A percentile compares a stretch with the other conserved stretches of the same genome.
phyloP scores from a whole-genome alignment of 2,797 vertebrate genomes.

The Poecilia velifera region DNA sequence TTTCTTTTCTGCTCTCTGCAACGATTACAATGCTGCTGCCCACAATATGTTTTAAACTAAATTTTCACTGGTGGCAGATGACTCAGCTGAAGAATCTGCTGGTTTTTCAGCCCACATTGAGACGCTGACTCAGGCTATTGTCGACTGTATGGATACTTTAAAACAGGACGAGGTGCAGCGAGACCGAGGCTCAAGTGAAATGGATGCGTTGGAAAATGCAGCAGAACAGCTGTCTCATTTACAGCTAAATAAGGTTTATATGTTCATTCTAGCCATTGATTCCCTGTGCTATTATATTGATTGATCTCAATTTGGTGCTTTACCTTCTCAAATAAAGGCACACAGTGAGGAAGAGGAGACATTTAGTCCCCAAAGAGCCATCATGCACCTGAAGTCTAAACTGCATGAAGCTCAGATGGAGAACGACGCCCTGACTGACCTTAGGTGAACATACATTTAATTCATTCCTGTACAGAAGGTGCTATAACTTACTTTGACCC shows the following conservation, averaged over 20 bases:
- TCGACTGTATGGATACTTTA: conserved; percentile 54
- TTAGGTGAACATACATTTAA: conserved; percentile 74
- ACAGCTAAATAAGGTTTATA: conserved; percentile 75
- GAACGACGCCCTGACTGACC: conserved; percentile 73
- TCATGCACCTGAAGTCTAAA: conserved; percentile 78
- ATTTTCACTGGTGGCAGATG: conserved; percentile 48
- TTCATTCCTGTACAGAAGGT: not conserved
- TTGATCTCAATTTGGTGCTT: conserved; percentile 5
- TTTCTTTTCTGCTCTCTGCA: not conserved
- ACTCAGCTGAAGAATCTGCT: conserved; percentile 23
- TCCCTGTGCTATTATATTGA: not conserved
- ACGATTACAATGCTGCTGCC: not conserved
- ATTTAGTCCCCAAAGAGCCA: conserved; percentile 59
- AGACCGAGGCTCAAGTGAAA: conserved; percentile 38
- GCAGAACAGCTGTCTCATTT: conserved; percentile 73
- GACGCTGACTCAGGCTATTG: conserved; percentile 44
- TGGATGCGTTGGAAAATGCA: conserved; percentile 67
- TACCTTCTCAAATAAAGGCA: conserved; percentile 61
- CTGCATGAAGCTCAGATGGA: conserved; percentile 79
- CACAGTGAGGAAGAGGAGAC: conserved; percentile 72
- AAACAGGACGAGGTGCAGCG: conserved; percentile 49
- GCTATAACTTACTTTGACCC: conserved; percentile 19
- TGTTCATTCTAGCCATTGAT: conserved; percentile 3
- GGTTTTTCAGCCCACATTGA: conserved; percentile 50
- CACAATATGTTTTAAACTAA: conserved; percentile 13